Conservation (phyloP, 2,113 vertebrate species). For the Chaetorhynchus papuensis region DNA sequence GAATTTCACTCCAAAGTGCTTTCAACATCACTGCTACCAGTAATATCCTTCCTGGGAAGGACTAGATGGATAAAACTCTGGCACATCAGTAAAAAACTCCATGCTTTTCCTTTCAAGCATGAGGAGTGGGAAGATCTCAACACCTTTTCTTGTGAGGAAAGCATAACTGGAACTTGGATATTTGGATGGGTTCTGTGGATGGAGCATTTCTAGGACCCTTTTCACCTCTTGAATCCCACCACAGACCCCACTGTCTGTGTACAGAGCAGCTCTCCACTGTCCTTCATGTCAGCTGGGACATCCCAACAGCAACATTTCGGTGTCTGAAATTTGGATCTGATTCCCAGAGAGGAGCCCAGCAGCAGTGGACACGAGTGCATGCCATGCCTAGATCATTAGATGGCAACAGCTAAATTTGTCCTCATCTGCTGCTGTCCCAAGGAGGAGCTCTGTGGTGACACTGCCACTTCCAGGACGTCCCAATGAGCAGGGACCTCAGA, state of each 20-base stretch:
- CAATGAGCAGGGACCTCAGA: neutral
- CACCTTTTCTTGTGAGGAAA: neutral
- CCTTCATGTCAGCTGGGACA: neutral
- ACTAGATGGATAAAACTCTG: neutral
- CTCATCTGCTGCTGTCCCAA: neutral
- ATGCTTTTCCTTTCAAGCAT: neutral
- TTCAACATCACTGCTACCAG: neutral
- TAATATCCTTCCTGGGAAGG: neutral
- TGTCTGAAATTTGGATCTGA: neutral
- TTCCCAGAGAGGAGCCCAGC: neutral
- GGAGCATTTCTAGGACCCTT: neutral
- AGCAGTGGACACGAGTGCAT: neutral
- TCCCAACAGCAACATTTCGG: neutral
- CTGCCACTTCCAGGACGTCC: fast-evolving
- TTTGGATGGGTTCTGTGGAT: neutral
- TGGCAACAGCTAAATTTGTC: neutral
- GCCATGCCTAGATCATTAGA: neutral
- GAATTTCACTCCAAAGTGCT: neutral
- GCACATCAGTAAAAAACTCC: neutral
- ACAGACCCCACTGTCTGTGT: neutral
- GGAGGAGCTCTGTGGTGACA: neutral
- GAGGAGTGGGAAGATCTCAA: neutral
- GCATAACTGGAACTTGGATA: neutral
- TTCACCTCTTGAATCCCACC: neutral
- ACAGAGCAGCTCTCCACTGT: neutral